Evolutionary conservation across 2,113 vertebrate genomes (phyloP).

Genomic region (Petaurus breviceps): DNA sequence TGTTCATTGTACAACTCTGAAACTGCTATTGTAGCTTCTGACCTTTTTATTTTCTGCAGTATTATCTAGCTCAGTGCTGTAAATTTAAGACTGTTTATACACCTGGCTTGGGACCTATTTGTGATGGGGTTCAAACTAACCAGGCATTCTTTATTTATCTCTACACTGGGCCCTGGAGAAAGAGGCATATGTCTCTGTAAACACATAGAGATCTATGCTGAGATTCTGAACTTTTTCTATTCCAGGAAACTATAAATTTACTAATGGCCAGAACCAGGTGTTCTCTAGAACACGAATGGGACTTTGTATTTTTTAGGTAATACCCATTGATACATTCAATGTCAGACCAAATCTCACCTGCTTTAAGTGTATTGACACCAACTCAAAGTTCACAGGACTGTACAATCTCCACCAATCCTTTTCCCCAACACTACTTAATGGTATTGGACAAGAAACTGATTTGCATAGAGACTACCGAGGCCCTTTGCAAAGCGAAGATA

Average conservation of each 20-base stretch:
- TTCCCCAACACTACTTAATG: slow-evolving; percentile 36
- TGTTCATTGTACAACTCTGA: not conserved
- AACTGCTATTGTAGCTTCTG: not conserved
- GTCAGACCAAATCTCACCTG: not conserved
- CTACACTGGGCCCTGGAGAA: not conserved
- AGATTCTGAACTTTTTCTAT: not conserved
- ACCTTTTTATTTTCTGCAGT: not conserved
- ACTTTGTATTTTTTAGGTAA: not conserved
- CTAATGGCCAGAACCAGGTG: not conserved
- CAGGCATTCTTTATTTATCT: not conserved
- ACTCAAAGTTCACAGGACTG: not conserved
- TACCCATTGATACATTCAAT: not conserved
- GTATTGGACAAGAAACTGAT: slow-evolving; percentile 60
- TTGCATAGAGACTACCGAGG: slow-evolving; percentile 75
- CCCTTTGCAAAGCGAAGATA: slow-evolving; percentile 72
- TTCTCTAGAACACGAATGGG: not conserved
- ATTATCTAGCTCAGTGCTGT: not conserved
- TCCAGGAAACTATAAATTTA: not conserved
- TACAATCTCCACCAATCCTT: slow-evolving; percentile 5
- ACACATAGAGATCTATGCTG: not conserved
- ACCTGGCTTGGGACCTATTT: not conserved
- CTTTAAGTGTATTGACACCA: not conserved
- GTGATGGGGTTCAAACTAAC: not conserved
- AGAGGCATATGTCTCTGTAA: not conserved
- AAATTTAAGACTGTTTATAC: not conserved